Base-by-base conservation (phyloP, 1,140 invertebrate genomes). In the Caligus rogercresseyi region DNA sequence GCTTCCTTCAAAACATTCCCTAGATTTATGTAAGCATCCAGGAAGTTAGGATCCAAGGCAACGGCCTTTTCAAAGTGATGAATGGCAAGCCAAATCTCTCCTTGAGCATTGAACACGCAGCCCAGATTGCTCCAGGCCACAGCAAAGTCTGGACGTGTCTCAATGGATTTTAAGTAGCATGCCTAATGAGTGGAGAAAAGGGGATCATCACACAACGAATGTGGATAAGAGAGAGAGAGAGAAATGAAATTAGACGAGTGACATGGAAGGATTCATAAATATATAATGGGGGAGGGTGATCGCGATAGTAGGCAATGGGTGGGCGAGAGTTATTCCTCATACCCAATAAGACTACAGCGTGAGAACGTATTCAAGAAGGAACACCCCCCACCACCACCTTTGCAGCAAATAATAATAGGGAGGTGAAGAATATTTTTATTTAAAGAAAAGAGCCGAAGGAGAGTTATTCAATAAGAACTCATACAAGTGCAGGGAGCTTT, bases 1-100 rank as follows among this genome's bases (percentile, higher is more conserved):
- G 96, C 96, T 77, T 99, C 96, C 74, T 99, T 99, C 52, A 99
- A 77, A 1, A 98, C 95, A 78, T 99, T 99, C 62, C 95, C 95
- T 52, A 99, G 78, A 76, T 99, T 98, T 69, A 99, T 98, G 74
- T 98, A 98, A 0, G 96, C 96, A 76, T 99, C 96, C 66, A 98
- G 76, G 72, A 99, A 99, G 74, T 98, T 98, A 0, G 94, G 93
- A 78, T 99, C 96, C 68, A 99, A 78, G 52, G 92, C 89, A n/a
- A 99, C 94, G 1, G 95, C 96, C 74, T 99, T 99, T 74, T 99
- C 96, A 77, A 99, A 99, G 73, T 99, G 96, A 76, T 99, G 96
- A 69, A 99, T 98, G 4, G 96, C 95, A 67, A 99, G 77, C 96
- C 96, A 99, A 69, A 98, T 95, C 77, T 99, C 95, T 56, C 91